Evolutionary conservation across 2,888 invertebrate genomes (phyloP).

Genomic region (Thereva unica): DNA sequence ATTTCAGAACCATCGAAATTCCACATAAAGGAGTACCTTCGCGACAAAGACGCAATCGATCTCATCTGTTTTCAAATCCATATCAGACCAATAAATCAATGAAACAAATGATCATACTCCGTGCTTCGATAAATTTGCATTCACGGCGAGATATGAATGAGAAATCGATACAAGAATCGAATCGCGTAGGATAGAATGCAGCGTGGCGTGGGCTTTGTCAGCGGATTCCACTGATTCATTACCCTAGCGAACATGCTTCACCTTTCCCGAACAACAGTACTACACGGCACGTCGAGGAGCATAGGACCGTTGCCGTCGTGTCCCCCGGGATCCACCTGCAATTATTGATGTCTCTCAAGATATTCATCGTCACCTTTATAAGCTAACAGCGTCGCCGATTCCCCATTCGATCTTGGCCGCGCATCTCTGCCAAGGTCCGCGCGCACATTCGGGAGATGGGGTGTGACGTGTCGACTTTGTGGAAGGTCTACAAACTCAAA

Average conservation of each 20-base stretch:
- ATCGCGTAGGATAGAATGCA: constrained; percentile 40
- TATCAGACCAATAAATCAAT: constrained; percentile 42
- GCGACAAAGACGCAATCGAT: no score
- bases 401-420: constrained; percentile 8
- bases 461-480: constrained; percentile 8
- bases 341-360: constrained; percentile 15
- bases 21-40: no score
- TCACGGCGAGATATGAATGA: constrained; percentile 41
- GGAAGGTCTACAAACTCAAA: constrained; percentile 9
- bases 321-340: constrained; percentile 9
- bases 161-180: constrained; percentile 41
- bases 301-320: not conserved
- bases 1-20: no score
- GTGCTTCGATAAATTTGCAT: constrained; percentile 40
- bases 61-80: not conserved
- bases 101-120: constrained; percentile 42
- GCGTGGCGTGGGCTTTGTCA: constrained; percentile 23
- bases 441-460: not conserved
- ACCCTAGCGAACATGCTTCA: not conserved
- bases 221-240: constrained; percentile 26
- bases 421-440: not conserved
- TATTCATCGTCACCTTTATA: not conserved
- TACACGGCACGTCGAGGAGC: not conserved
- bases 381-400: constrained; percentile 14
- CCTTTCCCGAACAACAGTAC: not conserved